Evolutionary conservation across 2,888 invertebrate species (phyloP), one percentile per base, ranked within the genome.

Genomic region (Sabatieria punctata): DNA sequence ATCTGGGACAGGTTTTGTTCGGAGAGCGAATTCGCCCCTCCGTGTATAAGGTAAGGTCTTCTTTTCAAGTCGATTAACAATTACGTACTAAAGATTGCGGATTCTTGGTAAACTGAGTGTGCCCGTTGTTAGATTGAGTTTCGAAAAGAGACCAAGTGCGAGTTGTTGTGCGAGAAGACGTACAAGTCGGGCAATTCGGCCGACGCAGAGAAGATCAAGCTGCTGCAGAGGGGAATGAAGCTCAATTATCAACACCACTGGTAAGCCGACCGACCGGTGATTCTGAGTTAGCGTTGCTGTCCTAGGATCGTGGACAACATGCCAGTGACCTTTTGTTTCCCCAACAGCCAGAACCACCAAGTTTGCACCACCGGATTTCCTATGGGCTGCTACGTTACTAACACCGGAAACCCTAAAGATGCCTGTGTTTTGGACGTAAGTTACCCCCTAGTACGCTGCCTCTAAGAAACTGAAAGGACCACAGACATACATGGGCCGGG

Each of bases 171-270:
- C 63, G 73, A 67, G 0, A 86, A 79, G 66, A 71, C 63, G 0
- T 95, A 95, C 63, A 72, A 70, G 35, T 76, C 75, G 0, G 76
- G 76, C 0, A 74, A 77, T 54, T 47, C 51, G 33, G 65, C 74
- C 1, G 76, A 76, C 13, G 74, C 50, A 6, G 49, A 78, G 41
- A 79, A 79, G 57, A 68, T 97, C 58, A 79, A 81, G 59, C 76
- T 82, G 18, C 71, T 97, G 49, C 82, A 83, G 66, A 82, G 83
- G 71, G 93, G 89, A 50, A 86, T 91, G 74, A 80, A 80, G 49
- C 73, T 89, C 45, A 93, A 93, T 68, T 97, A 97, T 68, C 86
- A 93, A 60, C 95, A 97, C 69, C 95, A 97, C 68, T 97, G 95
- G 95, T 74, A 55, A 45, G 57, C n/a, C 11, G 43, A 1, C 2